These are phyloP conservation scores for Pollenia griseotomentosa DNA, from an alignment of 2,888 invertebrate species.

Conservation along the genomic window DNA sequence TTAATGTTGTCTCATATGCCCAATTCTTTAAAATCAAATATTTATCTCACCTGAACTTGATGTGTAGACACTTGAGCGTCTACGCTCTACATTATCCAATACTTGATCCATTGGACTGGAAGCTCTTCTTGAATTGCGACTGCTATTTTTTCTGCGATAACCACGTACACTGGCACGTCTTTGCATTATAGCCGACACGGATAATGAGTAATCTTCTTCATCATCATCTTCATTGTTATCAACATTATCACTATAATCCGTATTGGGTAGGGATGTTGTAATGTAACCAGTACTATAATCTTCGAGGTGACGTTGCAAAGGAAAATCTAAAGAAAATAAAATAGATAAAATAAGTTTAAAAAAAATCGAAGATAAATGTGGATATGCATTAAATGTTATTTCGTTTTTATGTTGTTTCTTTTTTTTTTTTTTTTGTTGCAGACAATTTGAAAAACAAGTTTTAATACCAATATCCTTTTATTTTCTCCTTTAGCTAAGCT, in stretches of 20 bases:
- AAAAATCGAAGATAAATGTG: background rate
- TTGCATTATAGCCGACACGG: constrained; percentile 93
- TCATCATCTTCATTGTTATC: constrained; percentile 84
- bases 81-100: constrained; percentile 84
- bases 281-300: constrained; percentile 57
- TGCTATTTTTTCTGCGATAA: constrained; percentile 87
- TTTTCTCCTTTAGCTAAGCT: background rate
- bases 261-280: constrained; percentile 66
- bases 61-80: constrained; percentile 91
- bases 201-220: constrained; percentile 94
- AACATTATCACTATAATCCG: constrained; percentile 59
- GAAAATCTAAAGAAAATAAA: constrained; percentile 66
- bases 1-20: no score
- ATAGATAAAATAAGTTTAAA: background rate
- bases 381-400: constrained; percentile 31
- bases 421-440: background rate
- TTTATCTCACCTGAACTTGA: constrained; percentile 93
- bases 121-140: constrained; percentile 87
- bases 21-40: background rate
- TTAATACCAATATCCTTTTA: background rate
- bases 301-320: constrained; percentile 68
- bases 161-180: constrained; percentile 90
- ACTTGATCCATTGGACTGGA: constrained; percentile 85
- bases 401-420: background rate
- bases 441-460: constrained; percentile 16